Conservation (phyloP, 1,140 invertebrate species). For the Dryas iulia region DNA sequence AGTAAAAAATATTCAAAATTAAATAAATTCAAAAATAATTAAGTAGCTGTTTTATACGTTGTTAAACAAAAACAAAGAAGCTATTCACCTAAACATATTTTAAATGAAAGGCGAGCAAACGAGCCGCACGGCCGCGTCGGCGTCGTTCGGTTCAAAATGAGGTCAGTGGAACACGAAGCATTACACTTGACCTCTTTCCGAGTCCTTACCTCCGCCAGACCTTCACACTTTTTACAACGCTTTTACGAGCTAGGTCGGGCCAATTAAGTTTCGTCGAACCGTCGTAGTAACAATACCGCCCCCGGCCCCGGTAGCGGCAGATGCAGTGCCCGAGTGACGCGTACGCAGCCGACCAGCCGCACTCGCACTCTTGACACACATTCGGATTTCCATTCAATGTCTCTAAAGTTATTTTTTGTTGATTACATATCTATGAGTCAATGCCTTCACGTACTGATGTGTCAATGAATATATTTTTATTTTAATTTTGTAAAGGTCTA, state of each 20-base stretch:
- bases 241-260: slow-evolving; percentile 77
- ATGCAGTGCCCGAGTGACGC: slow-evolving; percentile 42
- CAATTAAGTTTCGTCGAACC: slow-evolving; percentile 72
- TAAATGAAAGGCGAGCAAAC: slow-evolving; percentile 65
- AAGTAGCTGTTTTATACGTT: not conserved
- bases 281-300: slow-evolving; percentile 58
- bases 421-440: slow-evolving; percentile 42
- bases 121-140: slow-evolving; percentile 43
- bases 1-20: not conserved
- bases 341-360: slow-evolving; percentile 32
- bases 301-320: slow-evolving; percentile 52
- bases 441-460: slow-evolving; percentile 30
- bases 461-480: slow-evolving; percentile 9
- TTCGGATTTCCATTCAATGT: slow-evolving; percentile 58
- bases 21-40: too few species aligned
- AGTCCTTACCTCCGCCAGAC: slow-evolving; percentile 79
- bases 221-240: slow-evolving; percentile 78
- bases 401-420: slow-evolving; percentile 53
- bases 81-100: slow-evolving; percentile 25
- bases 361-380: slow-evolving; percentile 72
- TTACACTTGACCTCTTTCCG: slow-evolving; percentile 79
- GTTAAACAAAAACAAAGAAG: slow-evolving; percentile 25
- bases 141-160: slow-evolving; percentile 65
- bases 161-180: slow-evolving; percentile 77
- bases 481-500: not conserved